phyloP scores from a whole-genome alignment of 2,113 vertebrate genomes.

The Pionites leucogaster region DNA sequence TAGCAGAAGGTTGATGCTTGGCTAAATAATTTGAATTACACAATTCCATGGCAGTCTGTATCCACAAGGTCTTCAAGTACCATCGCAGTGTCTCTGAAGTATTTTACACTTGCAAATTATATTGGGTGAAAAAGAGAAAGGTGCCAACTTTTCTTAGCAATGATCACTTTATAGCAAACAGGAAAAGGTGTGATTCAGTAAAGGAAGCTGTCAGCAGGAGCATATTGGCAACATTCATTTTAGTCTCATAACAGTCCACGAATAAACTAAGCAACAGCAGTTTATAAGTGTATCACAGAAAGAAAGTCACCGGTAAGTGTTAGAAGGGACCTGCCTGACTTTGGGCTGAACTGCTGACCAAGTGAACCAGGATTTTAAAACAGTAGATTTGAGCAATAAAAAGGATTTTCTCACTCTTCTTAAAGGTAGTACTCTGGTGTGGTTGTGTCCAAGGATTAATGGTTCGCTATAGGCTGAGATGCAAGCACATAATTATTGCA shows the following conservation, averaged over 20 bases:
- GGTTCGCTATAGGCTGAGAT: not conserved
- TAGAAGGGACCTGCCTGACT: not conserved
- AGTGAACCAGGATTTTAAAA: not conserved
- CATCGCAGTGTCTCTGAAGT: not conserved
- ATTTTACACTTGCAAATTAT: not conserved
- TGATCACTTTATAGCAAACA: not conserved
- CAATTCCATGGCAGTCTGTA: not conserved
- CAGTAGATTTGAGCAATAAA: not conserved
- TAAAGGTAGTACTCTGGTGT: not conserved
- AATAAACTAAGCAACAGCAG: not conserved
- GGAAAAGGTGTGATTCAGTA: not conserved
- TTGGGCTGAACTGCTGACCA: not conserved
- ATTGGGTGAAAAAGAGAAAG: not conserved
- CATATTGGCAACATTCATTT: not conserved
- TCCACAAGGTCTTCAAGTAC: not conserved
- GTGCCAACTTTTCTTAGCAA: not conserved
- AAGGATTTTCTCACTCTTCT: not conserved
- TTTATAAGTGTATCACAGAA: not conserved
- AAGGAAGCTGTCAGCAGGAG: not conserved
- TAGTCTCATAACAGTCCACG: not conserved
- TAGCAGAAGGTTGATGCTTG: not conserved
- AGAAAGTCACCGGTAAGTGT: not conserved
- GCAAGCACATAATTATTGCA: not conserved
- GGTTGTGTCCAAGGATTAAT: not conserved
- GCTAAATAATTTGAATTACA: not conserved